Evolutionary conservation across 2,113 vertebrate genomes (phyloP), one percentile per base, ranked within the genome.

Genomic region (Pluvianellus socialis): DNA sequence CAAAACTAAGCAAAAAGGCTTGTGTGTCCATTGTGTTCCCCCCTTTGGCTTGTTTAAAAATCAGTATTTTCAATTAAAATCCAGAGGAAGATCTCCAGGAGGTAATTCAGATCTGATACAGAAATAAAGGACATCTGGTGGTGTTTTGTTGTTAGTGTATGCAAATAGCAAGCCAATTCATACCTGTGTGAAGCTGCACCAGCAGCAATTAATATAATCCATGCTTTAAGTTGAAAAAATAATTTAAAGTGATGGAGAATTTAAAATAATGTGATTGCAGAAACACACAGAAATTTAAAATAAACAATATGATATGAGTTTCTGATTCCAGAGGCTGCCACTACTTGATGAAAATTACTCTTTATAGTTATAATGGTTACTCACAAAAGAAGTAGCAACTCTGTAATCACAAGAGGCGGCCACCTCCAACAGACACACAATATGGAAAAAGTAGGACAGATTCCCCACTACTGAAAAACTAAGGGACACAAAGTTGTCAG

Each of bases 41-140:
- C 8, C 4, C 5, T 52, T 76, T 12, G 4, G 45, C 32, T 79
- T 28, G 49, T 61, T 65, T n/a, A 35, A 68, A 86, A 79, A 82
- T 28, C 12, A 42, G 0, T 67, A 16, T 59, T 90, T 93, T 77
- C 24, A 4, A 18, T 53, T 47, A 49, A 53, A 79, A 49, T 40
- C 20, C 44, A 59, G 24, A 56, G 53, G 20, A 79, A 44, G 20
- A 56, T 73, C 70, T 74, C 42, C 42, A 71, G 83, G 30, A 82
- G 53, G 35, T 17, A 44, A 61, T 75, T 74, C 27, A 72, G 61
- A 58, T 14, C n/a, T 23, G 40, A 49, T 20, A 30, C 42, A 80
- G 85, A 56, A 90, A 40, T 22, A 91, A 71, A 82, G 72, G 88
- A 86, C 94, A 90, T 44, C 94, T 92, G 70, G 71, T 79, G 82